phyloP scores from a whole-genome alignment of 2,113 vertebrate genomes.

The Corythoichthys haematopterus region DNA sequence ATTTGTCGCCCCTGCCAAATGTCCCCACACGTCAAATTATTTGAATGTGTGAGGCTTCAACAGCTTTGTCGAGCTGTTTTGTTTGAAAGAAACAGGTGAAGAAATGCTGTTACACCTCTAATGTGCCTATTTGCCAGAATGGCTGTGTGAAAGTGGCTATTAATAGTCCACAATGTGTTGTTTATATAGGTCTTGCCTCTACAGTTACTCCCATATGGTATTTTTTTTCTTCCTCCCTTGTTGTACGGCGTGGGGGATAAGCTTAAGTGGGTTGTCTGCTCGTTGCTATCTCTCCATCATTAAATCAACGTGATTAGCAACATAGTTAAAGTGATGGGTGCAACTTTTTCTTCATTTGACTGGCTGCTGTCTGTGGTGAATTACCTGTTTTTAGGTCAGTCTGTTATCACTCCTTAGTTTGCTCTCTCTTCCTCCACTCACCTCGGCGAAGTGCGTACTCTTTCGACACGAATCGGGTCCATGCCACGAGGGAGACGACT shows the following conservation, averaged over 20 bases:
- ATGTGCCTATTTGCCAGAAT: neutral
- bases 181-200: neutral
- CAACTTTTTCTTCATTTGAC: constrained; percentile 8
- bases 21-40: neutral
- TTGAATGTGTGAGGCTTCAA: neutral
- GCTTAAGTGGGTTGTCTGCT: constrained; percentile 60
- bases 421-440: constrained; percentile 6
- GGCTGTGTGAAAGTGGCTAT: neutral
- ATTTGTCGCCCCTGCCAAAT: too few species aligned
- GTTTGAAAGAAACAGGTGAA: neutral
- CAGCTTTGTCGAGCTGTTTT: neutral
- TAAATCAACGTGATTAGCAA: constrained; percentile 32
- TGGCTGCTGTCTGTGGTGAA: constrained; percentile 5
- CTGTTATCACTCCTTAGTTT: constrained; percentile 28
- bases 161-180: neutral
- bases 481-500: constrained; percentile 20
- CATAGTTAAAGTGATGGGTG: constrained; percentile 1
- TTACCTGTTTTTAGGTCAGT: constrained; percentile 67
- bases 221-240: constrained; percentile 20
- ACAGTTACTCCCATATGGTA: neutral
- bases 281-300: constrained; percentile 29
- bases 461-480: constrained; percentile 33
- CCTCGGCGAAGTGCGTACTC: constrained; percentile 21
- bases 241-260: constrained; percentile 50
- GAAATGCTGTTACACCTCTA: neutral